Evolutionary conservation across 1,140 invertebrate species (phyloP), one percentile per base, ranked within the genome.

Genomic region (Ceratosolen fusciceps): DNA sequence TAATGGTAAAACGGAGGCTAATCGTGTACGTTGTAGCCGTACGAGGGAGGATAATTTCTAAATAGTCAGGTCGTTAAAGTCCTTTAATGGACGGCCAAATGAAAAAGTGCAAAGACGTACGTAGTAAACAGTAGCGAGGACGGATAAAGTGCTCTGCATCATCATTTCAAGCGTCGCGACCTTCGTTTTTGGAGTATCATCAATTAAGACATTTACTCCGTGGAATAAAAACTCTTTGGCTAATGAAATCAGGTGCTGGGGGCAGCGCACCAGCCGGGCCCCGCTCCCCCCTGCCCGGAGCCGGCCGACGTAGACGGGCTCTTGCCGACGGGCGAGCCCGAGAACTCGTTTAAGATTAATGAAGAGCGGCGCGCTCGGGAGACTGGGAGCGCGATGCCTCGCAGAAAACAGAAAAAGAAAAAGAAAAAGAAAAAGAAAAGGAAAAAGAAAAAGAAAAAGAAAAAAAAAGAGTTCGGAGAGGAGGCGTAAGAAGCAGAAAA

Each of bases 211-310:
- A 70, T 79, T 79, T 73, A 73, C 70, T 29, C 29, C 43, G 24
- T 43, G 49, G 62, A 67, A 54, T 43, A 79, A 79, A 79, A 79
- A 79, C 78, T 74, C 37, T 68, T 56, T 43, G 71, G 72, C 62
- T 79, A 79, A 79, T 79, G 78, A 79, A 79, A 79, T 79, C 78
- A 79, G 71, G 72, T 34, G 77, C 70, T 24, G 56, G 34, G 29
- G 34, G 29, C 19, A 12, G 19, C 7, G n/a, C n/a, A n/a, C 26
- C n/a, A 26, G 2, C 26, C 16, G 39, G 1, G 26, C 47, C n/a
- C n/a, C n/a, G n/a, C n/a, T n/a, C n/a, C 72, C 31, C 78, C 67
- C 14, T 43, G 29, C n/a, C n/a, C n/a, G n/a, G n/a, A n/a, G n/a
- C n/a, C n/a, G n/a, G n/a, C n/a, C n/a, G n/a, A n/a, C n/a, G n/a